Conservation (phyloP, 2,888 invertebrate genomes). For the Acrocera orbiculus region DNA sequence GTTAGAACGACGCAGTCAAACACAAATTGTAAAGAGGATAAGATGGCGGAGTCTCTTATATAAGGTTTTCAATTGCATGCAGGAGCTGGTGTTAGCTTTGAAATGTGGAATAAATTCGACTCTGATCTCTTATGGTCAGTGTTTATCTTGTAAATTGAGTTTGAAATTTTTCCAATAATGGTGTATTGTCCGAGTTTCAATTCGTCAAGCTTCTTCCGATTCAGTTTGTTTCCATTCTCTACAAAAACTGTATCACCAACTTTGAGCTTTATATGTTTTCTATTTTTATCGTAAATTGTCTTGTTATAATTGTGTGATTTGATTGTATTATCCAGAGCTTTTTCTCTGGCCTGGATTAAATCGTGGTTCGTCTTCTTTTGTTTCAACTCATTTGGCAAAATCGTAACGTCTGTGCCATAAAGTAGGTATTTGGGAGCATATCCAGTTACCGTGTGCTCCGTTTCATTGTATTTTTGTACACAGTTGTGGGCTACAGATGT, state of each 20-base stretch:
- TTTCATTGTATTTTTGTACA: too few relatives aligned
- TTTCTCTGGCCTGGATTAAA: not conserved
- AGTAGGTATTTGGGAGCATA: too few relatives aligned
- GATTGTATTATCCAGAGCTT: not conserved
- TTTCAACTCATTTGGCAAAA: too few relatives aligned
- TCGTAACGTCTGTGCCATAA: too few relatives aligned
- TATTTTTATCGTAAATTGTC: not conserved
- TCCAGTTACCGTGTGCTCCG: too few relatives aligned
- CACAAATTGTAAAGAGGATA: too few relatives aligned
- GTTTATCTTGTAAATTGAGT: constrained; percentile 6
- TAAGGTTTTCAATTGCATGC: too few relatives aligned
- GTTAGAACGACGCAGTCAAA: too few relatives aligned
- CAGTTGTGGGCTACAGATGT: too few relatives aligned
- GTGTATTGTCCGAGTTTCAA: constrained; percentile 4
- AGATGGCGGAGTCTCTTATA: too few relatives aligned
- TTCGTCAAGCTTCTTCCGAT: constrained; percentile 3
- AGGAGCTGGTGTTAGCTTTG: too few relatives aligned
- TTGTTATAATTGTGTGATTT: constrained; percentile 3
- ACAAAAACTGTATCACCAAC: constrained; percentile 1
- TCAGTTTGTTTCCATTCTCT: constrained; percentile 1
- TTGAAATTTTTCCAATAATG: constrained; percentile 7
- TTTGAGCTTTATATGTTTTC: not conserved
- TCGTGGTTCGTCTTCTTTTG: not conserved
- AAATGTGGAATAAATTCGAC: too few relatives aligned
- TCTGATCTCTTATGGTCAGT: constrained; percentile 4